Base-by-base conservation (phyloP, 1,140 invertebrate genomes). In the Caenorhabditis latens region DNA sequence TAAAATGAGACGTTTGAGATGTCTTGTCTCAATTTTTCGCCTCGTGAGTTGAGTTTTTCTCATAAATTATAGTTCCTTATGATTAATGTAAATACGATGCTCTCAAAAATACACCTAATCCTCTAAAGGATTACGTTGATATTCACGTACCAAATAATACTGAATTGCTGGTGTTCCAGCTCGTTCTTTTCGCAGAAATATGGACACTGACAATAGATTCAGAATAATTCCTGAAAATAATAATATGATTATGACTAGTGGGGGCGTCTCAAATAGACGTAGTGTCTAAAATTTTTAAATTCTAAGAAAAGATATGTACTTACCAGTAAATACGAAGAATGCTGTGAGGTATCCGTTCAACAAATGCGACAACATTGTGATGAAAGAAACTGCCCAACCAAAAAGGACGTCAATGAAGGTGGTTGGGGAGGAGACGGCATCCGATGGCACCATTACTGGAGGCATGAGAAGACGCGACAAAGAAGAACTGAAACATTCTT, bases 311-410 rank as follows among this genome's bases (percentile, higher is more conserved):
- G 6, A 84, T 32, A 32, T 32, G 32, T 32, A 40, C 48, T 75
- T 40, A 46, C 53, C 87, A 55, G 87, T 88, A 43, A 88, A 63
- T 50, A 88, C 91, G 65, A 88, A 91, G 55, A 90, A 87, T 16
- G 91, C 85, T 19, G 91, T 92, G 19, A 92, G 75, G 46, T 90
- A 90, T 24, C 91, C 91, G 75, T 91, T 91, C 42, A 91, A 87
- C 48, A 92, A 55, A 53, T 86, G 88, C 46, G 91, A 92, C 40
- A 91, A 63, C 90, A 90, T 89, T 85, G 65, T 42, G 55, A 88
- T 84, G 57, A 84, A 79, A 50, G 43, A 79, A 50, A 79, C 40
- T 48, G 71, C 43, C 71, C 71, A 79, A 42, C 40, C 46, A 79
- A 79, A 79, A 50, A 79, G 43, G 71, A 79, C 43, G 71, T 48